Base-by-base conservation (phyloP, 2,113 vertebrate genomes). In the Dicentrarchus labrax region DNA sequence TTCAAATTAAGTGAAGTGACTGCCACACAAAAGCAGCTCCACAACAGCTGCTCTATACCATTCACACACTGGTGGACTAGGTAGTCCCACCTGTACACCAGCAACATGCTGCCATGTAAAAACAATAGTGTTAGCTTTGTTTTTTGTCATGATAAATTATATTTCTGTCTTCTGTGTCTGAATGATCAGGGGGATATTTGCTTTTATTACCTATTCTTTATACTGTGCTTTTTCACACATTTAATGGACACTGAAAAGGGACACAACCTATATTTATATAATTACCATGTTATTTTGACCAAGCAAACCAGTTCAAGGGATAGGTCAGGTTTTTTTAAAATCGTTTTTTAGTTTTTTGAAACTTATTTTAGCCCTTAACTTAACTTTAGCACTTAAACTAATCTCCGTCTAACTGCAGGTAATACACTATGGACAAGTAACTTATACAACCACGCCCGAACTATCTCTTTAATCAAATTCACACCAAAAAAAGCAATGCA, bases 31-130 rank as follows among this genome's bases (percentile, higher is more conserved):
- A 48, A 60, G n/a, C 38, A 39, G 61, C 16, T 80, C 41, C 21
- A 74, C n/a, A 53, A 67, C 84, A 86, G 79, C 57, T 78, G 74
- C 70, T 78, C 16, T 6, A 24, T 45, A 60, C 1, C 11, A 39
- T 51, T 78, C 50, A 76, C 50, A 82, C 47, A 12, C 51, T 67
- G 45, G 43, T 79, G 67, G 39, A 47, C 51, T 11, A 13, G 30
- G 17, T 5, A n/a, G 54, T 79, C 65, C 85, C 80, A 53, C 51
- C 17, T 71, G 70, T 21, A 59, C 45, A 10, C 15, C 36, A 48
- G 38, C 43, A 43, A 30, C 54, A 64, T 24, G 36, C 17, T 19
- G 57, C 59, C 59, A 57, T 57, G 59, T n/a, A 76, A 64, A 59
- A 75, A 45, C 21, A 30, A 8, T 19, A 15, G 0, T 17, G 47